phyloP scores from a whole-genome alignment of 2,888 invertebrate species.

The Agrenia bidenticulata region DNA sequence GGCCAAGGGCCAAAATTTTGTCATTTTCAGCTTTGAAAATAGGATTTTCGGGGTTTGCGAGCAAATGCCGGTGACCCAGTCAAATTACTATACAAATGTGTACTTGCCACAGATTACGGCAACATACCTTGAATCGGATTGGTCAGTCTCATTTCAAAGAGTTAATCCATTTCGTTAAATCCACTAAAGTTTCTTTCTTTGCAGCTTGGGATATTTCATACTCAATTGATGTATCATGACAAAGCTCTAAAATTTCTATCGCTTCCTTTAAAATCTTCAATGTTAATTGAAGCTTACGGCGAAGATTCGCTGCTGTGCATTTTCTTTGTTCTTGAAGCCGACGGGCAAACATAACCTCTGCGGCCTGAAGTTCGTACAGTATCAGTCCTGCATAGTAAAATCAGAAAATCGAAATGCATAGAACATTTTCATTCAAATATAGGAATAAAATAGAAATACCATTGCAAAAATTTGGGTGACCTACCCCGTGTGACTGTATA shows the following conservation, averaged over 20 bases:
- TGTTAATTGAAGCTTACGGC: constrained; percentile 39
- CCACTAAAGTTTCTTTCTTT: constrained; percentile 40
- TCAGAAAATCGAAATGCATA: neutral
- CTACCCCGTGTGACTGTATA: constrained; percentile 47
- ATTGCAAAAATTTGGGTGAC: neutral
- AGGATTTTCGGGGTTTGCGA: no score
- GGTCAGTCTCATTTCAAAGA: constrained; percentile 25
- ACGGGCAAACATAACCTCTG: constrained; percentile 42
- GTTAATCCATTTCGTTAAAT: constrained; percentile 44
- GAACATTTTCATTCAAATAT: neutral
- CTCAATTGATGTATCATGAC: constrained; percentile 36
- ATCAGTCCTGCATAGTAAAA: constrained; percentile 32
- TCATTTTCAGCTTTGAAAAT: no score
- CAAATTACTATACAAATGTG: no score
- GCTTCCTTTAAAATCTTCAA: constrained; percentile 42
- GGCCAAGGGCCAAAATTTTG: no score
- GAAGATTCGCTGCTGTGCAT: constrained; percentile 36
- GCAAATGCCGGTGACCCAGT: no score
- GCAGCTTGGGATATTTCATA: constrained; percentile 41
- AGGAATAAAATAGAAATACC: no score
- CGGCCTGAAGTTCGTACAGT: constrained; percentile 52
- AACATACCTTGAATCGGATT: no score
- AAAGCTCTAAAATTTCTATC: constrained; percentile 44
- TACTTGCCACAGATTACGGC: no score
- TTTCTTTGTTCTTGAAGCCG: constrained; percentile 36